These are phyloP conservation scores for Anguilla pacifica DNA, from an alignment of 2,797 vertebrate genomes.

Conservation along the genomic window DNA sequence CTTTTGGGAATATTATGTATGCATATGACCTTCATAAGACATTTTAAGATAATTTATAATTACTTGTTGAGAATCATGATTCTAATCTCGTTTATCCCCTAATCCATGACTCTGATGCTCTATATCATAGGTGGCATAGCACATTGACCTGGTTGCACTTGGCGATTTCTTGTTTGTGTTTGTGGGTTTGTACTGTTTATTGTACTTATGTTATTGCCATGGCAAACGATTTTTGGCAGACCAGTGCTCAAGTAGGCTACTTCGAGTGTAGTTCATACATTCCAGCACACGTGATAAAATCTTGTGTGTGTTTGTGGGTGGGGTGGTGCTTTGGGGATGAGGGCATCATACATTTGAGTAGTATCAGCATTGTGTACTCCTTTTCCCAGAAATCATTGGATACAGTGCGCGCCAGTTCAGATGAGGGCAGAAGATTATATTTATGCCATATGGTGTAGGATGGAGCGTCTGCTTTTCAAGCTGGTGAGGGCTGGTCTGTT, in stretches of 20 bases:
- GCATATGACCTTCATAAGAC: background rate
- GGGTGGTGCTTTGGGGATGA: conserved; percentile 38
- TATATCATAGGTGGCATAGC: conserved; percentile 48
- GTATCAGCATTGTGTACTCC: background rate
- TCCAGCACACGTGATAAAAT: conserved; percentile 62
- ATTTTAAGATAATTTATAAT: background rate
- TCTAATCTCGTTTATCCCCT: too few relatives aligned
- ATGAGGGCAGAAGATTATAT: background rate
- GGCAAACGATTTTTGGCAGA: conserved; percentile 52
- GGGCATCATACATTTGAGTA: background rate
- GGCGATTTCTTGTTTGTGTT: conserved; percentile 53
- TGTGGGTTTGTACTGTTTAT: conserved; percentile 62
- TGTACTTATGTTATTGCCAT: conserved; percentile 44
- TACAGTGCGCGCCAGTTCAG: background rate
- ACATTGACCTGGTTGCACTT: conserved; percentile 33
- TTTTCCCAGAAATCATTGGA: conserved; percentile 34
- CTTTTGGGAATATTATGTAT: background rate
- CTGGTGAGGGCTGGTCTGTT: background rate
- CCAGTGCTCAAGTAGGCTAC: conserved; percentile 50
- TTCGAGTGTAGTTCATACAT: conserved; percentile 60
- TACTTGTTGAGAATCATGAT: background rate
- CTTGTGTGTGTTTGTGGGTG: conserved; percentile 53
- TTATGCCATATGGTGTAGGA: too few relatives aligned
- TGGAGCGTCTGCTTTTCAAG: background rate
- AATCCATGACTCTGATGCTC: background rate